These are phyloP conservation scores for Tauraco erythrolophus DNA, from an alignment of 2,113 vertebrate genomes.

Conservation along the genomic window DNA sequence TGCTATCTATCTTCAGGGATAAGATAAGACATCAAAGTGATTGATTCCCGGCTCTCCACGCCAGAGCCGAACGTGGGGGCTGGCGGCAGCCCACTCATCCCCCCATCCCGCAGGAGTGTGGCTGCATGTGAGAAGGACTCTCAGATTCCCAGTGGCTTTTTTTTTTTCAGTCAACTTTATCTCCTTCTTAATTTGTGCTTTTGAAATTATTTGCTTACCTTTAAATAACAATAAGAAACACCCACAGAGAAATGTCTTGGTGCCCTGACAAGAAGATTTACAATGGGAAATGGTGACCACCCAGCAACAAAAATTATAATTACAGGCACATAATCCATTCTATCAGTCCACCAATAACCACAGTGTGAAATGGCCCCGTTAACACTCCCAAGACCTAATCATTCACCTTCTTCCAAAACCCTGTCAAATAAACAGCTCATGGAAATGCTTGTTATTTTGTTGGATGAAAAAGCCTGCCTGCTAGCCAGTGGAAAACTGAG, in stretches of 20 bases:
- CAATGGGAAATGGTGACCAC: constrained; percentile 29
- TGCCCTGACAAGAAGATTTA: constrained; percentile 36
- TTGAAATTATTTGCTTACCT: constrained; percentile 27
- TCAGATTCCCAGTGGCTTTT: constrained; percentile 10
- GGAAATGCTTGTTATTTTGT: constrained; percentile 23
- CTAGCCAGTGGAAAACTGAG: background rate
- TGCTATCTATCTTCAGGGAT: constrained; percentile 47
- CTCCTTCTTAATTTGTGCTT: constrained; percentile 13
- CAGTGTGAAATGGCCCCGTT: constrained; percentile 41
- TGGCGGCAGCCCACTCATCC: background rate
- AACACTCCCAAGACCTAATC: constrained; percentile 2
- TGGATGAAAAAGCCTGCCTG: background rate
- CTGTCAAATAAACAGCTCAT: constrained; percentile 5
- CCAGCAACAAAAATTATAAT: constrained; percentile 18
- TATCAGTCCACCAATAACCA: constrained; percentile 43
- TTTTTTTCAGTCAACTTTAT: background rate
- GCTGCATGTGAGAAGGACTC: background rate
- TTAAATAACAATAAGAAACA: constrained; percentile 55
- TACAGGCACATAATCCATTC: constrained; percentile 36
- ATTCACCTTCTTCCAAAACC: background rate
- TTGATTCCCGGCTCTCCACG: constrained; percentile 49
- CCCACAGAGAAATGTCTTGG: background rate
- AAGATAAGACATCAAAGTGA: constrained; percentile 76
- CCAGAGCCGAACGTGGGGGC: background rate
- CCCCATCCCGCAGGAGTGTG: background rate